Conservation (phyloP, 2,797 vertebrate genomes). For the Cephalopachus bancanus region DNA sequence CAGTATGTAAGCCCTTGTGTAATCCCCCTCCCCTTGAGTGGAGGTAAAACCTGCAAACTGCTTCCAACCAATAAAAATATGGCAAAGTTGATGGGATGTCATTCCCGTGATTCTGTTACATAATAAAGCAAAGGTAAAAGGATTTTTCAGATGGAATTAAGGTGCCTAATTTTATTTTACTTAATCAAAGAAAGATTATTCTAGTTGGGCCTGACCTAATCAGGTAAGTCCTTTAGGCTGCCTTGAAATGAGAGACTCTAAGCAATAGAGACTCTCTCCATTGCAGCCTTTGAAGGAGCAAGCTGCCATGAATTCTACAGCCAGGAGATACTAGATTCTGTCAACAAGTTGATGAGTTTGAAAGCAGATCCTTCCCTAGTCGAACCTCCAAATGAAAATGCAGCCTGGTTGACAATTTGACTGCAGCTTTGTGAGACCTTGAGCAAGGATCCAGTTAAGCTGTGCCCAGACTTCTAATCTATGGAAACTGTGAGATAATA, state of each 20-base stretch:
- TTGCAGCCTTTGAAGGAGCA: slow-evolving; percentile 18
- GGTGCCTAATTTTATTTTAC: slow-evolving; percentile 13
- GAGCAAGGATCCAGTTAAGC: slow-evolving; percentile 21
- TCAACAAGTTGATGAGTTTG: neutral
- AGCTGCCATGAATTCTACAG: neutral
- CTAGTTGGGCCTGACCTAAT: neutral
- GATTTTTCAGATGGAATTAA: slow-evolving; percentile 46
- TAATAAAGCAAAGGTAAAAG: neutral
- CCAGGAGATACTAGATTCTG: neutral
- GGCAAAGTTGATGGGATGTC: neutral
- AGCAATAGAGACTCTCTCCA: neutral
- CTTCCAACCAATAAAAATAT: slow-evolving; percentile 37
- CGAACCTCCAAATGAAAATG: slow-evolving; percentile 31
- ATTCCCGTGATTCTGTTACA: neutral
- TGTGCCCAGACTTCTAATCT: neutral
- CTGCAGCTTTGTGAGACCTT: neutral
- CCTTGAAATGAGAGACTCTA: neutral
- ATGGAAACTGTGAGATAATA: slow-evolving; percentile 12
- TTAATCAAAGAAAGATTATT: neutral
- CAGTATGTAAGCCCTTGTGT: neutral
- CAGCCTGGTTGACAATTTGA: neutral
- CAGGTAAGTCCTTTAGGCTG: neutral
- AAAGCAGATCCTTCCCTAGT: neutral
- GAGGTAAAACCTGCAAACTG: neutral
- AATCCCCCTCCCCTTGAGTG: neutral